These are phyloP conservation scores for Celastrina argiolus DNA, from an alignment of 2,888 invertebrate species.

Conservation along the genomic window DNA sequence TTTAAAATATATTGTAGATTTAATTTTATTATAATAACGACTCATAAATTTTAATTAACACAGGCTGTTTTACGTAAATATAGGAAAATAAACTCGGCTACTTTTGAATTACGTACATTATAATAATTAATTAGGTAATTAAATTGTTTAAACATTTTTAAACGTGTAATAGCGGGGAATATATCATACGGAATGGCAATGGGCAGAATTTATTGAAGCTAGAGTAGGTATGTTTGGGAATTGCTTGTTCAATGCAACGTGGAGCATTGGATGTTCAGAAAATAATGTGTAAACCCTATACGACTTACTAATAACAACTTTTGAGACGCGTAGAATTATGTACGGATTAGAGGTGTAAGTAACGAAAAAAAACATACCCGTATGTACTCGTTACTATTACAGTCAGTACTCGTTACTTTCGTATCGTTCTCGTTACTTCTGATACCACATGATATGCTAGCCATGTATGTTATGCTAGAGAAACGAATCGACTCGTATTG, in stretches of 20 bases:
- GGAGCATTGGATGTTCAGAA: no score
- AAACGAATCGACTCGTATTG: no score
- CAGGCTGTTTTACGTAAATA: constrained; percentile 17
- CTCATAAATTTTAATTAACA: constrained; percentile 17
- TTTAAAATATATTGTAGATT: constrained; percentile 10
- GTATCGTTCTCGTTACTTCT: no score
- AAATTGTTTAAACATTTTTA: constrained; percentile 18
- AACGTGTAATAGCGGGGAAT: constrained; percentile 11
- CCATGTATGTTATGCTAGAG: no score
- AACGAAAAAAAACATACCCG: no score
- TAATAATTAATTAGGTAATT: constrained; percentile 21
- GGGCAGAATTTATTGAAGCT: not conserved
- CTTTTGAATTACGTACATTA: constrained; percentile 18
- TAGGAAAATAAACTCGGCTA: constrained; percentile 21
- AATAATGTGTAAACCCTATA: no score
- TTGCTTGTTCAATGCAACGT: not conserved
- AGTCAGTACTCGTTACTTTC: no score
- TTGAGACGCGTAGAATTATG: no score
- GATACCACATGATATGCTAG: no score
- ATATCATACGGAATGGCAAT: not conserved
- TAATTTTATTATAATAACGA: constrained; percentile 12
- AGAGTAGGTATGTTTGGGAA: not conserved
- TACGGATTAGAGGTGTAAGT: no score
- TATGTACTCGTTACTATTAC: no score
- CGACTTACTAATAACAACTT: no score